Evolutionary conservation across 92 coral and sea anemone species (phyloP).

Genomic region (Porites lobata): DNA sequence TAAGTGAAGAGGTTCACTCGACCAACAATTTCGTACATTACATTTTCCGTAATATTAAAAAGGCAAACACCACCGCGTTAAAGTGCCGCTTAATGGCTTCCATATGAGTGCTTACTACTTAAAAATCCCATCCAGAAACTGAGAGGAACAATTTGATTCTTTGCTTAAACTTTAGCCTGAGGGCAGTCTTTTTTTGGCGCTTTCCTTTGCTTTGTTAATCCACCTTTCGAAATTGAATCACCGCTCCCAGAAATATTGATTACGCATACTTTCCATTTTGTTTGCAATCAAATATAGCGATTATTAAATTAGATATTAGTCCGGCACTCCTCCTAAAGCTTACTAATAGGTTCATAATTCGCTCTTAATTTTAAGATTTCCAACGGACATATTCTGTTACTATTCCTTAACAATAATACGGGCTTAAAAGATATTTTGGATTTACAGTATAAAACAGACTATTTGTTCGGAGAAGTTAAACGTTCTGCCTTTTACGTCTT

Average conservation of each 20-base stretch:
- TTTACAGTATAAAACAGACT: too few species aligned
- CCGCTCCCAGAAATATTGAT: background rate
- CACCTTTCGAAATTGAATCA: background rate
- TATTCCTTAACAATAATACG: too few species aligned
- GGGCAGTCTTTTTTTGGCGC: background rate
- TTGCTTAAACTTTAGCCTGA: too few species aligned
- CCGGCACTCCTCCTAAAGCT: background rate
- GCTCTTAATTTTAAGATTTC: background rate
- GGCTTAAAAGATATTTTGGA: too few species aligned
- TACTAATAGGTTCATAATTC: background rate
- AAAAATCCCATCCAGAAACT: too few species aligned
- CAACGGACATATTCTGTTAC: background rate
- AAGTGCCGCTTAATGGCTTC: too few species aligned
- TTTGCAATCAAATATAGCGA: background rate
- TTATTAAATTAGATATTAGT: background rate
- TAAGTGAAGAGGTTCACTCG: background rate
- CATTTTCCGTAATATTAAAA: background rate
- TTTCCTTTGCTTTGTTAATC: background rate
- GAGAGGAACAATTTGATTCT: background rate
- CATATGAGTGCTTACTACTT: background rate
- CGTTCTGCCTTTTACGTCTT: too few species aligned
- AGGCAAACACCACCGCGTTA: background rate
- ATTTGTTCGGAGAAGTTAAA: too few species aligned
- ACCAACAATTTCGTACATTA: background rate
- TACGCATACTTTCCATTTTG: background rate